These are phyloP conservation scores for Leptopilina clavipes DNA, from an alignment of 1,140 invertebrate genomes.

Conservation along the genomic window DNA sequence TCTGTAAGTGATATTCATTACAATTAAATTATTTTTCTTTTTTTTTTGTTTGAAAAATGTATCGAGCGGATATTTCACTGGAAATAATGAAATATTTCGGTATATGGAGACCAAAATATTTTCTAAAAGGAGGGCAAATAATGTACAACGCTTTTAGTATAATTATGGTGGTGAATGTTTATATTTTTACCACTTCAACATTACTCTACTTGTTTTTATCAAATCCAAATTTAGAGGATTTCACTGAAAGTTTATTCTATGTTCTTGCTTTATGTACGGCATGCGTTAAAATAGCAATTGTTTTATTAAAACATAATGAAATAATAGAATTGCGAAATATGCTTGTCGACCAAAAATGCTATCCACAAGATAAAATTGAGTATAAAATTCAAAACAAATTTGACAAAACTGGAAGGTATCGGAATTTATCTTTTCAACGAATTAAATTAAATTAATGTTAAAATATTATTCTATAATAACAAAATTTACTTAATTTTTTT, in stretches of 20 bases:
- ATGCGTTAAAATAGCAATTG: constrained; percentile 28
- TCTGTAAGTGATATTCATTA: neutral
- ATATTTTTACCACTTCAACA: neutral
- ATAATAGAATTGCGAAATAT: constrained; percentile 19
- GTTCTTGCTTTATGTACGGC: neutral
- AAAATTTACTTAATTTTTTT: too few species aligned
- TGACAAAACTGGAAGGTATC: constrained; percentile 10
- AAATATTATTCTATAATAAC: too few species aligned
- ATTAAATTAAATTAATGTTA: too few species aligned
- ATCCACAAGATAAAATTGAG: neutral
- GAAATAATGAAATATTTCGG: neutral
- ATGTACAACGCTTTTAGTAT: constrained; percentile 12
- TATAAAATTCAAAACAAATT: constrained; percentile 8
- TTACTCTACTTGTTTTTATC: neutral
- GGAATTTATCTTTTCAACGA: too few species aligned
- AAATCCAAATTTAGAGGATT: constrained; percentile 21
- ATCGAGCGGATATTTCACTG: constrained; percentile 9
- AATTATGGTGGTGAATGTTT: neutral
- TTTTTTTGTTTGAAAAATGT: neutral
- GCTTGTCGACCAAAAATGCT: neutral
- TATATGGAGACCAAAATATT: constrained; percentile 17
- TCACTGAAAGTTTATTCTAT: constrained; percentile 25
- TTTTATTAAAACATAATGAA: constrained; percentile 18
- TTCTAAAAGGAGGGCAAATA: neutral
- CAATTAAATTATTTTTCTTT: neutral